These are phyloP conservation scores for Muraenolepis orangiensis DNA, from an alignment of 2,797 vertebrate genomes.

Conservation along the genomic window DNA sequence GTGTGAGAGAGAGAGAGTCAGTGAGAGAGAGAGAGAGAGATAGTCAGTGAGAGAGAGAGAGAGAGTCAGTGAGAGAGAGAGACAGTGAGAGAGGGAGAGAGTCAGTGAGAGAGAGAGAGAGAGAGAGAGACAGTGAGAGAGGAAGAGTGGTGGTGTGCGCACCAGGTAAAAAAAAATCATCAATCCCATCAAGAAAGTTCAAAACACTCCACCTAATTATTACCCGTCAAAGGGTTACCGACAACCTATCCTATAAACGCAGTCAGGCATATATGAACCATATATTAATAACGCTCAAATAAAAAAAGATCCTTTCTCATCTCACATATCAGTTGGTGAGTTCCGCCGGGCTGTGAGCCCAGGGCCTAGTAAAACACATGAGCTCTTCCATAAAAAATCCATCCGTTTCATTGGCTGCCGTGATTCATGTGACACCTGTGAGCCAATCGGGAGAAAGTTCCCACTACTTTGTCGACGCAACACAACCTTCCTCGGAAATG, in stretches of 20 bases:
- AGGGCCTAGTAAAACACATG: conserved; percentile 58
- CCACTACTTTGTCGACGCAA: conserved; percentile 51
- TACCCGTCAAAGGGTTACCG: neutral
- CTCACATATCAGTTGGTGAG: neutral
- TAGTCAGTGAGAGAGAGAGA: too few relatives aligned
- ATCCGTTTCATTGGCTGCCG: conserved; percentile 57
- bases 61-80: conserved; percentile 30
- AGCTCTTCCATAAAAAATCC: conserved; percentile 59
- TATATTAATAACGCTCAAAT: neutral
- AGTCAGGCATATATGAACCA: neutral
- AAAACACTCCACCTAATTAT: neutral
- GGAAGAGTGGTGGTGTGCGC: too few relatives aligned
- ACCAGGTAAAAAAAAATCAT: too few relatives aligned
- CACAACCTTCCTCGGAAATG: conserved; percentile 36
- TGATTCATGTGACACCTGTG: conserved; percentile 61
- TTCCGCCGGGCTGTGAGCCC: conserved; percentile 48
- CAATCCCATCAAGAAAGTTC: neutral
- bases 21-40: too few relatives aligned
- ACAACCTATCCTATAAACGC: neutral
- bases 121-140: neutral
- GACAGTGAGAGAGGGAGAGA: too few relatives aligned
- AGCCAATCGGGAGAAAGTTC: conserved; percentile 48
- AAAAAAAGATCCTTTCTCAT: too few relatives aligned
- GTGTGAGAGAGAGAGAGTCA: conserved; percentile 31
- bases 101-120: conserved; percentile 37